Base-by-base conservation (phyloP, 1,140 invertebrate genomes). In the Belonocnema kinseyi region DNA sequence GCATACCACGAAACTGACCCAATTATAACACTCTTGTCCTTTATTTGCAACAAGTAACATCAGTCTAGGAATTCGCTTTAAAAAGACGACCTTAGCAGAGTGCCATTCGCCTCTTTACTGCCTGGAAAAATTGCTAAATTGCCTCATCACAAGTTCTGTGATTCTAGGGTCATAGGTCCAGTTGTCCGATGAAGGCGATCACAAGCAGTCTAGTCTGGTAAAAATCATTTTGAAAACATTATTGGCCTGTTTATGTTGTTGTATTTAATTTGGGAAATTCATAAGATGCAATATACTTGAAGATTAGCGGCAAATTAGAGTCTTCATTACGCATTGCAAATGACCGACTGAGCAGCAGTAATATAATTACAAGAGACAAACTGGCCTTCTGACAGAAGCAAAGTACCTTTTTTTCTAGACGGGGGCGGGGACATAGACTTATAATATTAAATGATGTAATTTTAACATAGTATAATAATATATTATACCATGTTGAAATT, bases 121-220 rank as follows among this genome's bases (percentile, higher is more conserved):
- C 33, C 61, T 40, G 61, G 61, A 66, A 66, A 66, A 46, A 10
- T 16, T 6, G 26, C 33, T 26, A 76, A 80, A 85, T 85, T 85
- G 79, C 78, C 79, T 78, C 85, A 86, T 73, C 66, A 71, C 70
- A 66, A 77, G 79, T 66, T 83, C 10, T 83, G 74, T 76, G 77
- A 82, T 80, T 76, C 77, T 79, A 82, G 77, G 80, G 80, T 76
- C 76, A 73, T 12, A 76, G 76, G 75, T 84, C 82, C 75, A 71
- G 82, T 85, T 87, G 85, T 86, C 87, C 80, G 70, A 72, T 85
- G 85, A 87, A 83, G 86, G 86, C 56, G 72, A 84, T 83, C 74
- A 40, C 50, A 81, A 56, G 77, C 77, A 82, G 77, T 76, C 3
- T 26, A 26, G 80, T 73, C 50, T 33, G 0, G 26, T 33, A 33